These are phyloP conservation scores for Drosophila paranaensis DNA, from an alignment of 2,888 invertebrate species.

Conservation along the genomic window DNA sequence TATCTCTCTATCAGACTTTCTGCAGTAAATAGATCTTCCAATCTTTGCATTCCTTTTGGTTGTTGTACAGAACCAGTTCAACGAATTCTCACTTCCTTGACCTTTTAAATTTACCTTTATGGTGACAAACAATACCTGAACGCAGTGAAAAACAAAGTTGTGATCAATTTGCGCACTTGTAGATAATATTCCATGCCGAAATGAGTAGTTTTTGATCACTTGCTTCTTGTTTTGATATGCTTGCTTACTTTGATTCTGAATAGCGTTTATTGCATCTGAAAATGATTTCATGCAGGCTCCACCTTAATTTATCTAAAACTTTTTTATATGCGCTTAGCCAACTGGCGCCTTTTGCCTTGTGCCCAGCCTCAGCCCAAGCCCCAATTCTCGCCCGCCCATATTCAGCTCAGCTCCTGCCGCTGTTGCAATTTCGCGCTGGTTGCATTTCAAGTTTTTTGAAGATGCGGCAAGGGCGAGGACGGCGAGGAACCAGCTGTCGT, in stretches of 20 bases:
- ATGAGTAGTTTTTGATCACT: neutral
- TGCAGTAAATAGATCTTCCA: neutral
- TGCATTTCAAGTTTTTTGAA: constrained; percentile 78
- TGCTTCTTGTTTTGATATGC: too few relatives aligned
- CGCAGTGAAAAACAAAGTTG: neutral
- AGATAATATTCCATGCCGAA: neutral
- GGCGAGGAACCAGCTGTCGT: constrained; percentile 45
- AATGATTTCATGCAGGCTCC: constrained; percentile 71
- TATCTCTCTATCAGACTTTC: constrained; percentile 22
- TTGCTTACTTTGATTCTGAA: neutral
- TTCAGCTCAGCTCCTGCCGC: constrained; percentile 27
- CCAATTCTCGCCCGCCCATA: too few relatives aligned
- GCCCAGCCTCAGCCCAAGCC: neutral
- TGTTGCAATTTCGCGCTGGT: constrained; percentile 73
- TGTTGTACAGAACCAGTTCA: neutral
- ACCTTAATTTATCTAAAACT: constrained; percentile 76
- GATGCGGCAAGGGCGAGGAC: constrained; percentile 34
- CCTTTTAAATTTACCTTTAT: neutral
- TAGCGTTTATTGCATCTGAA: constrained; percentile 48
- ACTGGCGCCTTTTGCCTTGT: constrained; percentile 60
- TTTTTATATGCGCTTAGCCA: constrained; percentile 79
- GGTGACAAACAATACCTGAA: neutral
- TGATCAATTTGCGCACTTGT: neutral
- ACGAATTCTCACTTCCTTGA: neutral
- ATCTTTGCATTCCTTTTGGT: constrained; percentile 10